Conservation (phyloP, 2,888 invertebrate genomes). For the Pammene aurita region DNA sequence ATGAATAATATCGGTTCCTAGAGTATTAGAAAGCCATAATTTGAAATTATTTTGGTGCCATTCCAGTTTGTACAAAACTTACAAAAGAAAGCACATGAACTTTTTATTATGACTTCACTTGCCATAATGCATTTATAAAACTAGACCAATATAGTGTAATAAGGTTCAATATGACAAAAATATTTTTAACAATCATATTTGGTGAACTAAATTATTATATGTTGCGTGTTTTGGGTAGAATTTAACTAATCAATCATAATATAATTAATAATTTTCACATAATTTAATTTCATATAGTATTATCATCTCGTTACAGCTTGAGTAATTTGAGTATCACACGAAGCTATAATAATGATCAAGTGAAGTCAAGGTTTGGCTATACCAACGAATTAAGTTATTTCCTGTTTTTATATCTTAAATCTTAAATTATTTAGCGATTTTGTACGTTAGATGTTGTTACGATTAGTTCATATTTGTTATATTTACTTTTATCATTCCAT, state of each 20-base stretch:
- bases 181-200: background rate
- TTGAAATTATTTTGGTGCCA: slow-evolving; percentile 41
- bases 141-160: slow-evolving; percentile 44
- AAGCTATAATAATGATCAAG: slow-evolving; percentile 1
- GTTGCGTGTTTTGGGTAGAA: background rate
- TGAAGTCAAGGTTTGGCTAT: slow-evolving; percentile 26
- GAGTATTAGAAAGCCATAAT: slow-evolving; percentile 29
- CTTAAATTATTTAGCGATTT: slow-evolving; percentile 31
- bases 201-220: no score
- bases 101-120: slow-evolving; percentile 15
- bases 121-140: slow-evolving; percentile 34
- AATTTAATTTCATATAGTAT: slow-evolving; percentile 20
- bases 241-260: background rate
- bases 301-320: background rate
- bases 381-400: slow-evolving; percentile 38
- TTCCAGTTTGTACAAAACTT: slow-evolving; percentile 25
- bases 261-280: background rate
- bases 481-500: slow-evolving; percentile 37
- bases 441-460: slow-evolving; percentile 35
- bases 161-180: slow-evolving; percentile 37
- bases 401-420: slow-evolving; percentile 39
- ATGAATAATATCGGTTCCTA: slow-evolving; percentile 20
- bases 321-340: background rate
- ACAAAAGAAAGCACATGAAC: slow-evolving; percentile 12
- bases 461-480: slow-evolving; percentile 37